Conservation (phyloP, 2,113 vertebrate species). For the Henicopernis longicauda region DNA sequence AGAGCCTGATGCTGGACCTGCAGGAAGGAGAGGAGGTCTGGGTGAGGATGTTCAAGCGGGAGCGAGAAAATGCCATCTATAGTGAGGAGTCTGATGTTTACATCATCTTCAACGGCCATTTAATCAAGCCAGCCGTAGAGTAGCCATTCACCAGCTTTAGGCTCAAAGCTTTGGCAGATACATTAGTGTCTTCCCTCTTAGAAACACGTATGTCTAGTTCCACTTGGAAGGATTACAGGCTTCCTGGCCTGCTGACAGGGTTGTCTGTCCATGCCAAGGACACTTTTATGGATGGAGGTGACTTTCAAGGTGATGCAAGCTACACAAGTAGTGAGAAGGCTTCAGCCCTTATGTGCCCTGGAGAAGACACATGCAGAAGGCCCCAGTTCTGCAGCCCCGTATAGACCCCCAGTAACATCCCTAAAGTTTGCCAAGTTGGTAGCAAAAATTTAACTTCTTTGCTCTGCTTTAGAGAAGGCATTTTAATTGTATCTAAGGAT, state of each 20-base stretch:
- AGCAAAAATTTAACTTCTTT: background rate
- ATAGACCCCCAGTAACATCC: background rate
- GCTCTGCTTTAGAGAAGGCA: background rate
- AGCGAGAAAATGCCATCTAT: constrained; percentile 82
- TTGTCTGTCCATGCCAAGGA: background rate
- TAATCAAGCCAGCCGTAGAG: constrained; percentile 75
- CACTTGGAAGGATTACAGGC: background rate
- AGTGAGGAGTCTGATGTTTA: constrained; percentile 83
- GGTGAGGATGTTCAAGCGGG: constrained; percentile 82
- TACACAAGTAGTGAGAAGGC: background rate
- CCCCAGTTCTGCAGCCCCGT: background rate
- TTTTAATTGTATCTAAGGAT: background rate
- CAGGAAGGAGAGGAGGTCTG: constrained; percentile 80
- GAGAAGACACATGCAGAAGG: background rate
- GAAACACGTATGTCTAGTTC: background rate
- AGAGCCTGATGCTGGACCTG: constrained; percentile 83
- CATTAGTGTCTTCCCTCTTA: background rate
- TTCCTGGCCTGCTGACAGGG: background rate
- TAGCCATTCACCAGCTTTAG: background rate
- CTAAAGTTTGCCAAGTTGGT: background rate
- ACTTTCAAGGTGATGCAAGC: background rate
- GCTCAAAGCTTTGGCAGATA: background rate
- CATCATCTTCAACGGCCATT: constrained; percentile 82
- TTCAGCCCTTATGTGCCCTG: background rate
- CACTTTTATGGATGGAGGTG: background rate